These are phyloP conservation scores for Genyomyrus donnyi DNA, from an alignment of 2,113 vertebrate species.

Conservation along the genomic window DNA sequence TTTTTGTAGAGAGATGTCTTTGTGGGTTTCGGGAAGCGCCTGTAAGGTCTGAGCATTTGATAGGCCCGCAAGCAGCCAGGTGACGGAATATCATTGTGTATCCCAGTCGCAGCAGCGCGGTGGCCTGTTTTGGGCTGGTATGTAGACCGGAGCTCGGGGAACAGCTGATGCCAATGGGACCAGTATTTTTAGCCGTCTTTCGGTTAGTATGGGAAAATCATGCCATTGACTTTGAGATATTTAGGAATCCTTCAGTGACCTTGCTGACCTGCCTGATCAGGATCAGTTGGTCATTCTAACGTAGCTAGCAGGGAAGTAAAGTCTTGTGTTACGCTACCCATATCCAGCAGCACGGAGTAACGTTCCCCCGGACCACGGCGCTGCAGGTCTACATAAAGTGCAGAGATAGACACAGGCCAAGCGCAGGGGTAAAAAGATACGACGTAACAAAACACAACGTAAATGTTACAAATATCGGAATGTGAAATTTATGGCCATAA, in stretches of 20 bases:
- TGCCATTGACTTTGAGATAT: neutral
- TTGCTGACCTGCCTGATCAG: neutral
- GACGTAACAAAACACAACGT: neutral
- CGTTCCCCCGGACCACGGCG: neutral
- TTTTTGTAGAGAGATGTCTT: neutral
- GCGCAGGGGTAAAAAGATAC: neutral
- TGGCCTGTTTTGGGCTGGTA: neutral
- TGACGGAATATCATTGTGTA: neutral
- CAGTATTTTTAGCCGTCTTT: neutral
- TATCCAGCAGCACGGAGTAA: neutral
- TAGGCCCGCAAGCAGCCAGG: neutral
- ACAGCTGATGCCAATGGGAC: neutral
- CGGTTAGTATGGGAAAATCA: neutral
- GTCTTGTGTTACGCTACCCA: neutral
- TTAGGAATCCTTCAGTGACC: neutral
- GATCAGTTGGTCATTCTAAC: neutral
- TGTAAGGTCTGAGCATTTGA: neutral
- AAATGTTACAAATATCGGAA: neutral
- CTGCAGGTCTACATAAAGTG: neutral
- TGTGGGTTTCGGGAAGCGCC: neutral
- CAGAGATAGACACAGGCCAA: neutral
- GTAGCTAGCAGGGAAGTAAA: neutral
- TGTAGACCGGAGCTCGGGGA: neutral
- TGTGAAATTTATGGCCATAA: neutral
- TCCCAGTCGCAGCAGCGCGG: neutral